Conservation (phyloP, 2,113 vertebrate species). For the Anoura caudifer region DNA sequence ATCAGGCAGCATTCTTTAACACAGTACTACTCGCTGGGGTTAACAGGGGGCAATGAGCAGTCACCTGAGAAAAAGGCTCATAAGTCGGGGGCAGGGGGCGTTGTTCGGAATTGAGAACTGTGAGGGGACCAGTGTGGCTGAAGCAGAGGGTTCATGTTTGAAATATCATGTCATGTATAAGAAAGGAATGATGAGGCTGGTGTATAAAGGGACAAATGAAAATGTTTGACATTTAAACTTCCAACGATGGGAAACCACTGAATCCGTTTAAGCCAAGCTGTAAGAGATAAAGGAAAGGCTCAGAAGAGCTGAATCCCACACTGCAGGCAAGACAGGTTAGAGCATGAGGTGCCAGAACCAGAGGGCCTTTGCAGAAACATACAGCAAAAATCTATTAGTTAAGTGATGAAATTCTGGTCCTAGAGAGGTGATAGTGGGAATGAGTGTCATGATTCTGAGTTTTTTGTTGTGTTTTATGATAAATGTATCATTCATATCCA, state of each 20-base stretch:
- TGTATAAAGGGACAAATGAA: not conserved
- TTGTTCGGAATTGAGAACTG: not conserved
- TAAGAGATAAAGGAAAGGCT: conserved; percentile 4
- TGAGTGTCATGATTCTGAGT: not conserved
- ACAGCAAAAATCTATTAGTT: accelerated
- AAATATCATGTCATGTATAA: not conserved
- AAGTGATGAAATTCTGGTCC: not conserved
- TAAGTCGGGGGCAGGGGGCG: not conserved
- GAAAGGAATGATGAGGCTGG: not conserved
- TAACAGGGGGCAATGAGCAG: too few species aligned
- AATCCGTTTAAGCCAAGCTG: not conserved
- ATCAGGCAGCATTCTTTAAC: not conserved
- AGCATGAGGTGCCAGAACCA: not conserved
- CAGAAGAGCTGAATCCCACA: not conserved
- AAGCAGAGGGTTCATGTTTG: not conserved
- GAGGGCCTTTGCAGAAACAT: not conserved
- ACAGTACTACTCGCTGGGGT: not conserved
- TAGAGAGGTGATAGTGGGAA: not conserved
- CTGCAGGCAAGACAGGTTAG: not conserved
- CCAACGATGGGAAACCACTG: not conserved
- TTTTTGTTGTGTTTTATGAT: not conserved
- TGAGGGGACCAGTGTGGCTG: too few species aligned
- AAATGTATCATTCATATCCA: not conserved
- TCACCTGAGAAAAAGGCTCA: not conserved
- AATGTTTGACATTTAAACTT: not conserved